Base-by-base conservation (phyloP, 2,888 invertebrate genomes). In the Volucella inanis region DNA sequence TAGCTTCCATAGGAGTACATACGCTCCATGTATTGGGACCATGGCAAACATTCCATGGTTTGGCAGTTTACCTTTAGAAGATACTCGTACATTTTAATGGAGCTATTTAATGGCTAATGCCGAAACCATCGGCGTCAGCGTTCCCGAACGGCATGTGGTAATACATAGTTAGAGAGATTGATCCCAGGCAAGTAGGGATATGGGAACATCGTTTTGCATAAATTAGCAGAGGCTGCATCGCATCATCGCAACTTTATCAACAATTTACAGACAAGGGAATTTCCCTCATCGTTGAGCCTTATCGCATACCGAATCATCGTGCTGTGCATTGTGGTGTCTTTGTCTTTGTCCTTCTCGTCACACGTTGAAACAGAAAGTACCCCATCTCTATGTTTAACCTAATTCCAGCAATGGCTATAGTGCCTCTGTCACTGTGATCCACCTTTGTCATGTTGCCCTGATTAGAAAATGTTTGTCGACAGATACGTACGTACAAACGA, bases 381-480 rank as follows among this genome's bases (percentile, higher is more conserved):
- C n/a, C 50, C 22, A 39, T 39, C 31, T 31, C 31, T 31, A 6
- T 31, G 31, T 31, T 31, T 0, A 31, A 50, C 68, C 72, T 64
- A 74, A 14, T 70, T 64, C 45, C 65, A 52, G 18, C 70, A 71
- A 22, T 22, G 18, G 6, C 50, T 65, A 65, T 79, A 59, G 79
- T 79, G 65, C 75, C 55, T 49, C 59, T 84, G 75, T 71, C 80
- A 80, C 15, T 18, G 49, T 80, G 84, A 84, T 84, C 84, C 75
- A 84, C 84, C 84, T 84, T 84, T 84, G 84, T 84, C 84, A 76
- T 84, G 84, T 84, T 49, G 55, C 52, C 55, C 59, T 84, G 84
- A 84, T 84, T 84, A 84, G 84, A 84, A 84, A 84, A 76, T 79
- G 65, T 65, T 80, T 65, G 31, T 31, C 31, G 31, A 71, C 62